Conservation (phyloP, 2,113 vertebrate species). For the Hoplias malabaricus region DNA sequence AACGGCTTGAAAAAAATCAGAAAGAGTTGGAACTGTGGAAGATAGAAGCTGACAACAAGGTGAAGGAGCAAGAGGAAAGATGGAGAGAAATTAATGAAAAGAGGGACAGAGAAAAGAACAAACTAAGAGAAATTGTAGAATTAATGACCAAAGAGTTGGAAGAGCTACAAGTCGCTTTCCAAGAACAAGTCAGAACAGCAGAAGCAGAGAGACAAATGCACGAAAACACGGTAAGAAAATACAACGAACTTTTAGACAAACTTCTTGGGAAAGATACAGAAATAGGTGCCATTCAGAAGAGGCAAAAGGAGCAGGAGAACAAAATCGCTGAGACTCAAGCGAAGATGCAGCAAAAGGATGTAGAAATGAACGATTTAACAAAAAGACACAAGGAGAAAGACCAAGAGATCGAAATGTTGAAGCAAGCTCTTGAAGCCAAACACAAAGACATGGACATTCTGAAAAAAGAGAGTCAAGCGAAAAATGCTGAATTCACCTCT, state of each 20-base stretch:
- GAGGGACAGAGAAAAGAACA: conserved; percentile 34
- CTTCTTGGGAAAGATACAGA: conserved; percentile 40
- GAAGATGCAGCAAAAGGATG: conserved; percentile 58
- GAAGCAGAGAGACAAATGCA: conserved; percentile 43
- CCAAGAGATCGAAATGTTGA: conserved; percentile 54
- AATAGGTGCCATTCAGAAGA: conserved; percentile 40
- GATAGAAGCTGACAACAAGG: conserved; percentile 41
- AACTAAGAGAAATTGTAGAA: conserved; percentile 27
- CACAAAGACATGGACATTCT: conserved; percentile 61
- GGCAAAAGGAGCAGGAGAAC: conserved; percentile 43
- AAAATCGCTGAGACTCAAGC: conserved; percentile 43
- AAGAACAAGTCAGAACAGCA: conserved; percentile 20
- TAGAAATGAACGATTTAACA: conserved; percentile 47
- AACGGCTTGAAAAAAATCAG: conserved; percentile 28
- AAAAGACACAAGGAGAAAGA: conserved; percentile 49
- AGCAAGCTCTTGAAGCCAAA: conserved; percentile 56
- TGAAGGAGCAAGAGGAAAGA: conserved; percentile 47
- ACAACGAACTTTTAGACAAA: conserved; percentile 48
- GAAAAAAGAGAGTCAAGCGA: conserved; percentile 24
- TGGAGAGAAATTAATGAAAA: conserved; percentile 37
- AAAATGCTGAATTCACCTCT: neutral
- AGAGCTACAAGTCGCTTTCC: conserved; percentile 19
- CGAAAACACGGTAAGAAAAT: conserved; percentile 7
- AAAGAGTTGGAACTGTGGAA: conserved; percentile 42
- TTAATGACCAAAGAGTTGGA: conserved; percentile 46